Conservation (phyloP, 2,113 vertebrate species). For the Labrus mixtus region DNA sequence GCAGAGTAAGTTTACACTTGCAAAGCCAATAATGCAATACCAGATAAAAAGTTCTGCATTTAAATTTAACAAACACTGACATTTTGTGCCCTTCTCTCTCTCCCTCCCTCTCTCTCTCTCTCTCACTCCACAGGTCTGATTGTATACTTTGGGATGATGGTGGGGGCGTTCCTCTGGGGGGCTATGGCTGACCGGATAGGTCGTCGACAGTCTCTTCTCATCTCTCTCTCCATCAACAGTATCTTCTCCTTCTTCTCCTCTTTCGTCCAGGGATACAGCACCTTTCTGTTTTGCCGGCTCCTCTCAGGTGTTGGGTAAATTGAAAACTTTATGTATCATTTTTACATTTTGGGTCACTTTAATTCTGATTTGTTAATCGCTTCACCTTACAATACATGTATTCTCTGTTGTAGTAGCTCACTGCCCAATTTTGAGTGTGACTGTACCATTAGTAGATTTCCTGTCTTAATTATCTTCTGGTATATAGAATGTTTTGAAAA, state of each 20-base stretch:
- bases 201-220: slow-evolving; percentile 94
- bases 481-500: neutral
- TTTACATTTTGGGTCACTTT: neutral
- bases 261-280: slow-evolving; percentile 98
- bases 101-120: neutral
- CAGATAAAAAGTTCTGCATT: no score
- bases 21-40: neutral
- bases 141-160: slow-evolving; percentile 98
- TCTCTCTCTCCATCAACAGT: slow-evolving; percentile 98
- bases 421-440: no score
- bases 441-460: neutral
- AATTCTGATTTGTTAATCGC: neutral
- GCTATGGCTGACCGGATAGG: slow-evolving; percentile 95
- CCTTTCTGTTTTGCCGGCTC: slow-evolving; percentile 96
- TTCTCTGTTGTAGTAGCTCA: neutral
- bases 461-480: neutral
- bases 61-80: neutral
- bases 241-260: slow-evolving; percentile 98
- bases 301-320: slow-evolving; percentile 97
- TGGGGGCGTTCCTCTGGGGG: slow-evolving; percentile 97
- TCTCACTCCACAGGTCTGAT: slow-evolving; percentile 86
- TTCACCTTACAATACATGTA: neutral
- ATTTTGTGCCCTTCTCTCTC: no score
- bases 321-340: neutral
- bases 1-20: neutral